Base-by-base conservation (phyloP, 2,888 invertebrate species). In the Anthophora plumipes region DNA sequence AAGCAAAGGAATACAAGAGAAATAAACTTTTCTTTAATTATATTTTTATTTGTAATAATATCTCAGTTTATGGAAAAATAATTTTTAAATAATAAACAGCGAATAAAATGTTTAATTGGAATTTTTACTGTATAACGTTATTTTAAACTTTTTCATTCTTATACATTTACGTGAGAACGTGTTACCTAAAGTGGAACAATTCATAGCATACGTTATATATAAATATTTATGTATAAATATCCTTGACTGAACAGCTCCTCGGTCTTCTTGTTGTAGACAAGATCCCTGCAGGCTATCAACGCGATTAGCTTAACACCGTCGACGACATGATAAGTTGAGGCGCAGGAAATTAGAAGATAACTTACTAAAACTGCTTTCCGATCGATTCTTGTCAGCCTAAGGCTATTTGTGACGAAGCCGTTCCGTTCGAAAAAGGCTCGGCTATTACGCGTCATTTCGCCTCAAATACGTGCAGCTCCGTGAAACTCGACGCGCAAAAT, bases 311-410 rank as follows among this genome's bases (percentile, higher is more conserved):
- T 77, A 82, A 80, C 69, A 70, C 77, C 80, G 57, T 64, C 80
- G 80, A 77, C 76, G 69, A 73, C 71, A 66, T 61, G 79, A 81
- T 82, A 82, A 82, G 75, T 82, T 57, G 70, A 46, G 71, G 82
- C 72, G 52, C 80, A 80, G 82, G 80, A 82, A 82, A 82, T 82
- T 82, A 82, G 82, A 82, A 82, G 82, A 82, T 82, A 82, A 82
- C 82, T 82, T 82, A 80, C 82, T 82, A 82, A 82, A 82, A 82
- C 82, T 82, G 82, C 73, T 82, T 80, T 66, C 64, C 80, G 82
- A 82, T 82, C 82, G 82, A 82, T 82, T 82, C 82, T 80, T 82
- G 80, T 50, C 77, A 66, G 82, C 82, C 82, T 31, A 57, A n/a
- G 82, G 82, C 80, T 70, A 70, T 80, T 80, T 80, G 77, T 50